phyloP scores from a whole-genome alignment of 2,797 vertebrate genomes.

The Vespertilio murinus region DNA sequence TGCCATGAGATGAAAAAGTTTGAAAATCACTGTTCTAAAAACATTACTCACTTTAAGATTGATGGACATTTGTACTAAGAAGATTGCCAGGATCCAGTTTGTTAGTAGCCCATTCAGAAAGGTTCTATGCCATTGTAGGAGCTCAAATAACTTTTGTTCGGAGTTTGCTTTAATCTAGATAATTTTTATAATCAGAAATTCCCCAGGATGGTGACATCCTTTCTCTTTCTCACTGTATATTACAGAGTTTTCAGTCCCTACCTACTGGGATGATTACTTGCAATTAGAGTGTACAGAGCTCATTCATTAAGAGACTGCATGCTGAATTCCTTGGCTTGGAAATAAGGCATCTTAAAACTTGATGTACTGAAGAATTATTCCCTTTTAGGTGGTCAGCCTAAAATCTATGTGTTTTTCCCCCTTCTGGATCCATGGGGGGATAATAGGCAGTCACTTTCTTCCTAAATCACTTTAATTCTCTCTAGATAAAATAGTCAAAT shows the following conservation, averaged over 20 bases:
- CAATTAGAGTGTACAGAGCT: not conserved
- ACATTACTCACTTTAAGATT: slow-evolving; percentile 17
- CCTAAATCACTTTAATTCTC: not conserved
- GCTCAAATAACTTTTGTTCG: slow-evolving; percentile 13
- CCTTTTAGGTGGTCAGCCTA: not conserved
- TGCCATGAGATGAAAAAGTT: not conserved
- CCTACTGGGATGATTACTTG: slow-evolving; percentile 8
- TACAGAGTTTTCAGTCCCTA: not conserved
- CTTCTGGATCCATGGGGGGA: not conserved
- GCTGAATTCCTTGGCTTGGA: slow-evolving; percentile 30
- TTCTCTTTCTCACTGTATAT: not conserved
- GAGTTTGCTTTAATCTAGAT: slow-evolving; percentile 36
- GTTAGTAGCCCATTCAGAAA: not conserved
- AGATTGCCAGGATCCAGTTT: not conserved
- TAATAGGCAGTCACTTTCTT: not conserved
- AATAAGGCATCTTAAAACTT: slow-evolving; percentile 3
- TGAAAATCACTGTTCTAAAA: not conserved
- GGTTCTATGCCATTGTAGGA: not conserved
- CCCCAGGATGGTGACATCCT: not conserved
- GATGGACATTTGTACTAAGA: not conserved
- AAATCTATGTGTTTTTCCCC: not conserved
- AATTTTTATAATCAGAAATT: slow-evolving; percentile 36
- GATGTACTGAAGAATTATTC: not conserved
- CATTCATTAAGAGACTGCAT: not conserved
- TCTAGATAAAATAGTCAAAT: not conserved